These are phyloP conservation scores for Bombus polaris DNA, from an alignment of 1,140 invertebrate genomes.

Conservation along the genomic window DNA sequence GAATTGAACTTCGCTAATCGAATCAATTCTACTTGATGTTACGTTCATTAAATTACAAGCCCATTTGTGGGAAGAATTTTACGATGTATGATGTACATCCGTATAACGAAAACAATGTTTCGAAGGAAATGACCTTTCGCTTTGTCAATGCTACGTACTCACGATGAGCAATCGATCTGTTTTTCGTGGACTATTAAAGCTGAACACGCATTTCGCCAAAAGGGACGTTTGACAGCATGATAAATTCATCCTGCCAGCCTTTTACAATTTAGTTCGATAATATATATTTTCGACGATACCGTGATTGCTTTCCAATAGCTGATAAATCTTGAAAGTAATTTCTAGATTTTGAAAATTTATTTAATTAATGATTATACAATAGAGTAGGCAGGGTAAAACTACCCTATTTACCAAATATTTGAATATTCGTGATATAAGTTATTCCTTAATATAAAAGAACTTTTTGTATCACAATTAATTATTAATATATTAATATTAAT, in stretches of 20 bases:
- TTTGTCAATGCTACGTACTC: slow-evolving; percentile 39
- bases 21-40: not conserved
- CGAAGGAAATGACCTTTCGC: slow-evolving; percentile 63
- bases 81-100: not conserved
- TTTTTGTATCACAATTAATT: too few species aligned
- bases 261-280: not conserved
- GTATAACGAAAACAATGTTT: slow-evolving; percentile 40
- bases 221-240: not conserved
- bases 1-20: not conserved
- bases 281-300: not conserved
- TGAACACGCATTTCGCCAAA: slow-evolving; percentile 53
- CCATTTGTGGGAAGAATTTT: not conserved
- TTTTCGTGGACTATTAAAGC: slow-evolving; percentile 67
- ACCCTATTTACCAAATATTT: too few species aligned
- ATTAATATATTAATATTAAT: too few species aligned
- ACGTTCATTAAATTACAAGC: not conserved
- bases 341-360: too few species aligned
- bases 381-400: not conserved
- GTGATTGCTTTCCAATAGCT: not conserved
- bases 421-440: not conserved
- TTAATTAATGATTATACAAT: not conserved
- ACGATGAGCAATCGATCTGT: slow-evolving; percentile 64
- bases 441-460: not conserved
- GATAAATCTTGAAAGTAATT: not conserved
- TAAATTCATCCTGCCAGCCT: not conserved